Conservation (phyloP, 2,113 vertebrate species). For the Brachypodius melanocephalos region DNA sequence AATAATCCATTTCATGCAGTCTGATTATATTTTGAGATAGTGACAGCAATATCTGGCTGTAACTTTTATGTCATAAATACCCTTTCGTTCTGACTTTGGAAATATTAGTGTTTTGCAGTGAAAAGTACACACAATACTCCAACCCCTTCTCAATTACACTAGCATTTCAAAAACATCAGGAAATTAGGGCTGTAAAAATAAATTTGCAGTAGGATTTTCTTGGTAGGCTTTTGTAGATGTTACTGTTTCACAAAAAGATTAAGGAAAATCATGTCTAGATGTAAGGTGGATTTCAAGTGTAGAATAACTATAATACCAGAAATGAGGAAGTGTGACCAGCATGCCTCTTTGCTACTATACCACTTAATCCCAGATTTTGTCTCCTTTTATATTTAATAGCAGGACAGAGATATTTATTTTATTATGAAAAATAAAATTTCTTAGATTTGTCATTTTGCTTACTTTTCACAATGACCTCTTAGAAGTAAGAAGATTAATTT, state of each 20-base stretch:
- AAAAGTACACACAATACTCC: not conserved
- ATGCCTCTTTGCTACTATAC: not conserved
- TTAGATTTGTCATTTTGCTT: not conserved
- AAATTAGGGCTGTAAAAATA: not conserved
- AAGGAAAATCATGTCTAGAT: not conserved
- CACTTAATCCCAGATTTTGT: not conserved
- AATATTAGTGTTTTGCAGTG: not conserved
- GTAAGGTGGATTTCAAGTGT: not conserved
- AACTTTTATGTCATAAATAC: constrained; percentile 10
- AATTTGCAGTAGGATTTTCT: not conserved
- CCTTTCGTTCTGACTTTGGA: not conserved
- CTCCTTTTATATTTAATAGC: not conserved
- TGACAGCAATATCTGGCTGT: not conserved
- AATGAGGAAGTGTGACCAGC: not conserved
- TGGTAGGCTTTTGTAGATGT: not conserved
- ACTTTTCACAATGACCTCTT: not conserved
- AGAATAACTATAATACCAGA: not conserved
- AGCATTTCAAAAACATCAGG: not conserved
- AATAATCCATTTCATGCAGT: not conserved
- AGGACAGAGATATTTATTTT: not conserved
- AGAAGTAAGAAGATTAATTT: not conserved
- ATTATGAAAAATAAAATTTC: not conserved
- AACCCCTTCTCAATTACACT: not conserved
- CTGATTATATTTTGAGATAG: constrained; percentile 14
- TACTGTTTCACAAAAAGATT: not conserved